These are phyloP conservation scores for Nyleta sp. DNA, from an alignment of 2,888 invertebrate genomes.

Conservation along the genomic window DNA sequence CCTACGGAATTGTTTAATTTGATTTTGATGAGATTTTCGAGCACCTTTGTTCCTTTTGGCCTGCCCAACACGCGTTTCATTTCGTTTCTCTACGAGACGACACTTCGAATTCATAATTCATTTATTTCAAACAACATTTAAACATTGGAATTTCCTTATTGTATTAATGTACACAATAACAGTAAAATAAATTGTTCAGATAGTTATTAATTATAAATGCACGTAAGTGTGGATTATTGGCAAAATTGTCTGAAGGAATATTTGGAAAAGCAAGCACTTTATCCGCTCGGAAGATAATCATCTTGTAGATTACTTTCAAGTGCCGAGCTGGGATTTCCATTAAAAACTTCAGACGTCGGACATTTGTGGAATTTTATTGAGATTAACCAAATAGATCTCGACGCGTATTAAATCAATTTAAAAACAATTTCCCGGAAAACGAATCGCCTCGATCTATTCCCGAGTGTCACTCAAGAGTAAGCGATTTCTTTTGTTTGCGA, in stretches of 20 bases:
- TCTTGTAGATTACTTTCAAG: constrained; percentile 21
- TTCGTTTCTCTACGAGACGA: no score
- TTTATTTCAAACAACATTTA: no score
- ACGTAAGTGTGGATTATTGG: no score
- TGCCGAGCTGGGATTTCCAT: constrained; percentile 19
- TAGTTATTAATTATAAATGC: no score
- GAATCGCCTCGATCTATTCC: background rate
- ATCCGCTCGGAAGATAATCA: constrained; percentile 12
- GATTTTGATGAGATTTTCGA: constrained; percentile 23
- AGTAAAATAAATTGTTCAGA: no score
- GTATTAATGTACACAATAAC: no score
- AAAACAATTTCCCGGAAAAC: constrained; percentile 6
- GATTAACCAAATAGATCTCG: constrained; percentile 13
- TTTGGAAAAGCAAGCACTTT: constrained; percentile 5
- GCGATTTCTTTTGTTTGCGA: no score
- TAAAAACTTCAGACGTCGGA: constrained; percentile 29
- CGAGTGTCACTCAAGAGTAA: no score
- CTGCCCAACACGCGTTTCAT: no score
- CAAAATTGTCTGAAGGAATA: constrained; percentile 5
- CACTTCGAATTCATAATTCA: no score
- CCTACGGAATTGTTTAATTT: constrained; percentile 15
- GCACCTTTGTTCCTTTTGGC: background rate
- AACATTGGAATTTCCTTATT: no score
- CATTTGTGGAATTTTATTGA: constrained; percentile 17
- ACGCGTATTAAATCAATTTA: constrained; percentile 12